Evolutionary conservation across 2,113 vertebrate species (phyloP), one percentile per base, ranked within the genome.

Genomic region (Pseudonaja textilis): DNA sequence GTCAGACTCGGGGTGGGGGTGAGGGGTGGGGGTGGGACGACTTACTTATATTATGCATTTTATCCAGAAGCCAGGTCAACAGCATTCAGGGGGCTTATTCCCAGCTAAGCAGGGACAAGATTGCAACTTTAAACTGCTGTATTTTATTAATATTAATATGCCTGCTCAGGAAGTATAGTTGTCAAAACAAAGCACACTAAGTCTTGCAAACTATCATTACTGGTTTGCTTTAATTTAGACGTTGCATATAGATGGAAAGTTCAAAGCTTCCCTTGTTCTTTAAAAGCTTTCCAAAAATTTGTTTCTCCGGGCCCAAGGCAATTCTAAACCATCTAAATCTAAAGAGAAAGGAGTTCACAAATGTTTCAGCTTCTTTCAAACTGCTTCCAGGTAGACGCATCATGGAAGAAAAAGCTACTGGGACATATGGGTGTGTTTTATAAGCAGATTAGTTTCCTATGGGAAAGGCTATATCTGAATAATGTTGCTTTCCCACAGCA

Each of bases 241-340:
- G 94, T 95, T 95, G 94, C 94, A 94, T 92, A 94, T 95, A 95
- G 95, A 95, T 94, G 95, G 91, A 16, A 95, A 96, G 95, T 96
- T 97, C 97, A 97, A 97, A 97, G 96, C 95, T 94, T 57, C 94
- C 94, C 45, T 25, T 91, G 93, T 96, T 96, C 95, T 97, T 97
- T 97, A 95, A 96, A 92, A 95, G 95, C 95, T 95, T 95, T 97
- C 96, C 96, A 97, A 96, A 97, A 97, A 97, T 95, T 93, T 95
- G 95, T 97, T 97, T 97, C 96, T 97, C 96, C 93, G 94, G 94
- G 96, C 96, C 96, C 61, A 94, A 95, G 96, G 96, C 96, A 96
- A 96, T 97, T 96, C 93, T 96, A 95, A 96, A 96, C 95, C 95
- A 96, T 96, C 94, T 96, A 89, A 95, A 96, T 93, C 95, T 96